A percentile compares a stretch with the other conserved stretches of the same genome.
phyloP scores from a whole-genome alignment of 2,797 vertebrate genomes.

The Sphaeramia orbicularis region DNA sequence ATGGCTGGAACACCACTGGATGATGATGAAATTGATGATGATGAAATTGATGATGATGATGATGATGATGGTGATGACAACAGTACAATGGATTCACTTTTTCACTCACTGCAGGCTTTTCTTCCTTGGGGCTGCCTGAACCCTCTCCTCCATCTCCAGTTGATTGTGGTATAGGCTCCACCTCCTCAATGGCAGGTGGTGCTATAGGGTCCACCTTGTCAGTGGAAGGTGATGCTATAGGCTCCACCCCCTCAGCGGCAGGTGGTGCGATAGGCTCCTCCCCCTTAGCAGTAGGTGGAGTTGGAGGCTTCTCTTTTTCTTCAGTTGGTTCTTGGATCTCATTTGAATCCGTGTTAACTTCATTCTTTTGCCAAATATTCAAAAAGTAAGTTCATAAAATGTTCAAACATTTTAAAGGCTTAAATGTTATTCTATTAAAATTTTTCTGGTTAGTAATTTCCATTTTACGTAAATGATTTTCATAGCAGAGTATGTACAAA shows the following conservation, averaged over 20 bases:
- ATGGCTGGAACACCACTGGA: no score
- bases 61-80: not conserved
- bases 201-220: not conserved
- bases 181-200: not conserved
- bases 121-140: not conserved
- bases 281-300: not conserved
- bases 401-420: not conserved
- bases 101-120: not conserved
- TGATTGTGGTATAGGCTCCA: not conserved
- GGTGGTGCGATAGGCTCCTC: not conserved
- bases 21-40: not conserved
- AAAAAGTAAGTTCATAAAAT: slow-evolving; percentile 47
- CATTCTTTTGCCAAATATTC: slow-evolving; percentile 69
- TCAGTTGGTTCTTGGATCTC: slow-evolving; percentile 34
- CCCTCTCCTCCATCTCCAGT: slow-evolving; percentile 8
- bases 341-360: slow-evolving; percentile 31
- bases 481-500: no score
- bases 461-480: no score
- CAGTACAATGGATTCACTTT: not conserved
- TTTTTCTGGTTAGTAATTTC: no score
- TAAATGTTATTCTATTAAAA: no score
- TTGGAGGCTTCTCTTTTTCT: slow-evolving; percentile 12
- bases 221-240: no score
- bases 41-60: not conserved
- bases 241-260: slow-evolving; percentile 18